Base-by-base conservation (phyloP, 2,888 invertebrate genomes). In the Horisme vitalbata region DNA sequence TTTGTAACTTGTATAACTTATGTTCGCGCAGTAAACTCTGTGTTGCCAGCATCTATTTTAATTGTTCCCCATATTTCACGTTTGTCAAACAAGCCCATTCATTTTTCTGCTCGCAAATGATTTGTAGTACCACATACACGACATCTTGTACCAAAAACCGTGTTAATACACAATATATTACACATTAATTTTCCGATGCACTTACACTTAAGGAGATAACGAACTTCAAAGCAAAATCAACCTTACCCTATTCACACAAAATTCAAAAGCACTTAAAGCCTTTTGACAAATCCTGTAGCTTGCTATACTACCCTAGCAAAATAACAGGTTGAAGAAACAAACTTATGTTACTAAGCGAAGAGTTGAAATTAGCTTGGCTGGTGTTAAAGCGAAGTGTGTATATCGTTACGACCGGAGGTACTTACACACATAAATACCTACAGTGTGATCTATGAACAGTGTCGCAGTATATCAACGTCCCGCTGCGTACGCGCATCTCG, bases 361-460 rank as follows among this genome's bases (percentile, higher is more conserved):
- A 34, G 41, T 50, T 34, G 2, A 15, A 13, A 31, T 39, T 55
- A 3, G 13, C 10, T 7, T 43, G 43, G 12, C 6, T n/a, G 2
- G 11, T 15, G 7, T 28, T 9, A 20, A n/a, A 32, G 21, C 26
- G 23, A 39, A 36, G 11, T 41, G 12, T 28, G 31, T 30, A 32
- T 46, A 31, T 32, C 27, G 52, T 37, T 45, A 39, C 63, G 63
- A 61, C 55, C 53, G 45, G 62, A 48, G 57, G 61, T 63, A 49
- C 60, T 63, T 56, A 61, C 59, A 65, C 60, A 57, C 61, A 62
- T 64, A 69, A 67, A 65, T 66, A 61, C 65, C 62, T 56, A 62
- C 65, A 47, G 71, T 39, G 75, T 79, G 75, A 79, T 77, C 71
- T 76, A 77, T 72, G 76, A 57, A 52, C 53, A 52, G 51, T 67